phyloP scores from a whole-genome alignment of 2,113 vertebrate genomes.

The Acinonyx jubatus region DNA sequence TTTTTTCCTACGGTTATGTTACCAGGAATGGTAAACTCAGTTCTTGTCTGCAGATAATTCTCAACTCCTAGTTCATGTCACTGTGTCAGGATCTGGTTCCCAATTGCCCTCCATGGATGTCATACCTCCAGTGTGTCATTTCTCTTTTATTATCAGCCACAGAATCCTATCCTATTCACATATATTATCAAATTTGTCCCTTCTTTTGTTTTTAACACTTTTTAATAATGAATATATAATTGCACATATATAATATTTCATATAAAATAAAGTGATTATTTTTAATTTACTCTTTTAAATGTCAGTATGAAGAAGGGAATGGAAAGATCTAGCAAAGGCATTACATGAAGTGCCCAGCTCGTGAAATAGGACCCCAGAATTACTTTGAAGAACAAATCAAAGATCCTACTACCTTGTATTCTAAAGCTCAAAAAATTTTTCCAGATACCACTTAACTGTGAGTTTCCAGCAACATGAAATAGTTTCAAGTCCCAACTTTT shows the following conservation, averaged over 20 bases:
- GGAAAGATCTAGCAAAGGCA: neutral
- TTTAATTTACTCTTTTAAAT: constrained; percentile 31
- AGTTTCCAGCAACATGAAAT: neutral
- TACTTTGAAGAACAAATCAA: neutral
- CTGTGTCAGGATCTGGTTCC: neutral
- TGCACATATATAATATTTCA: neutral
- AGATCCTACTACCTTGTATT: neutral
- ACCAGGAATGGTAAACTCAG: neutral
- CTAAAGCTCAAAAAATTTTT: neutral
- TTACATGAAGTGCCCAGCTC: neutral
- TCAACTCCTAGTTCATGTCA: neutral
- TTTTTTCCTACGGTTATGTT: neutral
- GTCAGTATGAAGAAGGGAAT: neutral
- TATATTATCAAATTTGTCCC: neutral
- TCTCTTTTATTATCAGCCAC: neutral
- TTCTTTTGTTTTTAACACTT: neutral
- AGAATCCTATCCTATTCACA: neutral
- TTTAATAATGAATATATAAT: neutral
- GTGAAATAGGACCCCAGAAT: neutral
- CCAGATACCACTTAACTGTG: neutral
- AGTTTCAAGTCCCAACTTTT: neutral
- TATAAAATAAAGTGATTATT: neutral
- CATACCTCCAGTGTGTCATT: neutral
- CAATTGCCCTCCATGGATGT: neutral
- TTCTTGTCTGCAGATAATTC: neutral